Conservation (phyloP, 2,888 invertebrate genomes). For the Crepidodera aurea region DNA sequence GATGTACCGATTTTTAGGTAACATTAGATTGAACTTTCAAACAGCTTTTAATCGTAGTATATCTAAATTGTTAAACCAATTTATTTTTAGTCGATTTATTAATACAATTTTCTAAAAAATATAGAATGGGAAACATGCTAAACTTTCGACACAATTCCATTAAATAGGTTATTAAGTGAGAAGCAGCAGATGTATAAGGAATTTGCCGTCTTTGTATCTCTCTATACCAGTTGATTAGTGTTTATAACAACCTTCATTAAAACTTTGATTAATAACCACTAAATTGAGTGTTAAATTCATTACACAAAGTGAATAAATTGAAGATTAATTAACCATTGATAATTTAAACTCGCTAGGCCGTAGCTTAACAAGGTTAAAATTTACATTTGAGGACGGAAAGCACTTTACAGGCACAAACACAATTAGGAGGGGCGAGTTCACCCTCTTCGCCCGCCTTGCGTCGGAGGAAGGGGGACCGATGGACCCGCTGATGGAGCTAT, state of each 20-base stretch:
- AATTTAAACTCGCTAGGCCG: constrained; percentile 65
- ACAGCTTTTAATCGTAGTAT: too few species aligned
- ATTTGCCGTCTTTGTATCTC: constrained; percentile 34
- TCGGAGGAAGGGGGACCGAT: constrained; percentile 29
- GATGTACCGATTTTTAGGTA: too few species aligned
- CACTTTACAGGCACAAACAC: constrained; percentile 63
- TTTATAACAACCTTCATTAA: constrained; percentile 63
- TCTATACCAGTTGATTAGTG: constrained; percentile 52
- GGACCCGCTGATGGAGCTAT: constrained; percentile 42
- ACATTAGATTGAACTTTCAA: too few species aligned
- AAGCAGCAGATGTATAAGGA: constrained; percentile 41
- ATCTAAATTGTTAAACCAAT: too few species aligned
- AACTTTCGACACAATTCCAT: constrained; percentile 5
- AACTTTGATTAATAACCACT: constrained; percentile 68
- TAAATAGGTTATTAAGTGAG: constrained; percentile 30
- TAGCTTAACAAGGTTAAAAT: constrained; percentile 63
- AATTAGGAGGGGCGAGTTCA: constrained; percentile 57
- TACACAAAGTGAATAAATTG: constrained; percentile 65
- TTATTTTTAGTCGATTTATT: too few species aligned
- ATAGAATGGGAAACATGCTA: too few species aligned
- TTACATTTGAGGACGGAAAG: constrained; percentile 62
- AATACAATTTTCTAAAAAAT: too few species aligned
- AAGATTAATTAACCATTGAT: constrained; percentile 66
- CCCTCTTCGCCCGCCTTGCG: constrained; percentile 28
- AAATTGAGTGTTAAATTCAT: constrained; percentile 63